Base-by-base conservation (phyloP, 2,888 invertebrate species). In the Patella pellucida region DNA sequence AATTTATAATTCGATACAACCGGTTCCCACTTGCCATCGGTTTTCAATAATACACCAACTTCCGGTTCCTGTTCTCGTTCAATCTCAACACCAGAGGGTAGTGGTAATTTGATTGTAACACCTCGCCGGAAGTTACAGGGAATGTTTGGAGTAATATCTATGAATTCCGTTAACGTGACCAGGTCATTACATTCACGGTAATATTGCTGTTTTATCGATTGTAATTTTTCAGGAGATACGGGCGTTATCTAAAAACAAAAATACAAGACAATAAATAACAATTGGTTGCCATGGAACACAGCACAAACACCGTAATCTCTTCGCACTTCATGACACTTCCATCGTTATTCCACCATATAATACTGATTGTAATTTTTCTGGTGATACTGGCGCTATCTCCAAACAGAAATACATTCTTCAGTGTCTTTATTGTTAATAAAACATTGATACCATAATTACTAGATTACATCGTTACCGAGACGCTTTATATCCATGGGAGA, bases 31-130 rank as follows among this genome's bases (percentile, higher is more conserved):
- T 85, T 85, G 3, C 79, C 79, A n/a, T 77, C 79, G 1, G 82
- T 81, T 75, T 86, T 88, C 79, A 83, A 81, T 73, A 89, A 78
- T 23, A 89, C 87, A 15, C 82, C 87, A 41, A 90, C 83, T 71
- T 87, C 87, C 1, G n/a, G 80, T 80, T n/a, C 82, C 67, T 79
- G 81, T 11, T 86, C 86, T 9, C 81, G 83, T n/a, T 85, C 85
- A 12, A 83, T 81, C 68, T 86, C 86, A 56, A 84, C 84, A 7
- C 85, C 83, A 3, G 79, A 81, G 27, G 90, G 89, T 52, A 90
- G 85, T 23, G 90, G 90, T 68, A 90, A 85, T 80, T 89, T 90
- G 70, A 90, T 83, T 3, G 90, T 87, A 16, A 86, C 86, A 3
- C 89, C 77, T 16, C 90, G 81, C 73, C 84, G 81, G 80, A 88